Conservation (phyloP, 2,113 vertebrate species). For the Sclerurus mexicanus region DNA sequence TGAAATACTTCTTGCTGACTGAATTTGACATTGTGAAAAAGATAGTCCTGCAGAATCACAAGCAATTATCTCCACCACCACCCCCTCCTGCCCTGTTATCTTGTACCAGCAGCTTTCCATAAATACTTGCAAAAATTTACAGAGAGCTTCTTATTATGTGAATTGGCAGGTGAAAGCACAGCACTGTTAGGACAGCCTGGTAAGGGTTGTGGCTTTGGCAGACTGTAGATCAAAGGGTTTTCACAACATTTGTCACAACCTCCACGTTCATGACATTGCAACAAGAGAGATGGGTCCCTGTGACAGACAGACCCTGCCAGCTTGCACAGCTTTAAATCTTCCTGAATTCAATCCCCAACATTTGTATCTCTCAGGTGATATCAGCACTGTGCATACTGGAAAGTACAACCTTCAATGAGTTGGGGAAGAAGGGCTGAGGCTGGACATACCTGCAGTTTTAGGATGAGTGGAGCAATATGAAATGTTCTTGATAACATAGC, state of each 20-base stretch:
- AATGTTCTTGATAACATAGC: not conserved
- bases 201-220: not conserved
- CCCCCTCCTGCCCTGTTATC: not conserved
- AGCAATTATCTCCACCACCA: not conserved
- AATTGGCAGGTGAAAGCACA: not conserved
- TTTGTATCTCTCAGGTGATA: not conserved
- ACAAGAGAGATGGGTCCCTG: not conserved
- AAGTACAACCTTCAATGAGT: not conserved
- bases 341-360: not conserved
- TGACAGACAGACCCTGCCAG: rapidly evolving
- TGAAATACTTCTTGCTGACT: not conserved
- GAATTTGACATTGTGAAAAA: not conserved
- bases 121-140: not conserved
- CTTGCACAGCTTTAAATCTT: not conserved
- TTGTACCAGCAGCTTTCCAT: not conserved
- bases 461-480: not conserved
- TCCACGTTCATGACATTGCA: not conserved
- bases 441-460: not conserved
- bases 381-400: not conserved
- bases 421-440: not conserved
- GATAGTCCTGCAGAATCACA: not conserved
- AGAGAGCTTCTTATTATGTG: not conserved
- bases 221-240: not conserved
- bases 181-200: not conserved
- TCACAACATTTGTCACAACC: not conserved